Evolutionary conservation across 2,888 invertebrate genomes (phyloP), one percentile per base, ranked within the genome.

Genomic region (Eulithis prunata): DNA sequence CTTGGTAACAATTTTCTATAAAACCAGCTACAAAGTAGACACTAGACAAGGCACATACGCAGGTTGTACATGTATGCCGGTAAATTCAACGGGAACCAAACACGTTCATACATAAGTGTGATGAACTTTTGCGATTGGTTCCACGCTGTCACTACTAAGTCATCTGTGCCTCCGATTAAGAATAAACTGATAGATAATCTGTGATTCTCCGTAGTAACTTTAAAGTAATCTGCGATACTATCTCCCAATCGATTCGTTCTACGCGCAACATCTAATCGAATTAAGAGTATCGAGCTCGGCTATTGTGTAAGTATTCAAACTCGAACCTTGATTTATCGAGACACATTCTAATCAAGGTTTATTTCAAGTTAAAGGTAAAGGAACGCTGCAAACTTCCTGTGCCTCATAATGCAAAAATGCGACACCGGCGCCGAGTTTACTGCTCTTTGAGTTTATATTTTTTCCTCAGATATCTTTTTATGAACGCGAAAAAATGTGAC

Each of bases 201-300:
- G 80, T 84, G 82, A 78, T 72, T 71, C 71, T 74, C 66, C 56
- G 45, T 60, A 68, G 47, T 49, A 68, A 71, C 68, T 71, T 46
- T 11, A 47, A 0, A 65, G 41, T 61, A 63, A 66, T 62, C 71
- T 71, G 73, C 75, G 72, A 73, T 73, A 74, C 78, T 83, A 84
- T 83, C 78, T 62, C 36, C 76, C 74, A 85, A 87, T 89, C 85
- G 81, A 88, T 90, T 89, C 78, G 86, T 87, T 89, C 82, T 80
- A 82, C 82, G 78, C 82, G 79, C 83, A 85, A 86, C 86, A 79
- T 83, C 80, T 85, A 84, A 89, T 88, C 87, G 82, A 86, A 88
- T 89, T 86, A 84, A 77, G 70, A 73, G 72, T 21, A 21, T 21
- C 2, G 21, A 78, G 76, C 80, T 81, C 78, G 77, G 77, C 69